Evolutionary conservation across 2,888 invertebrate genomes (phyloP).

Genomic region (Thera britannica): DNA sequence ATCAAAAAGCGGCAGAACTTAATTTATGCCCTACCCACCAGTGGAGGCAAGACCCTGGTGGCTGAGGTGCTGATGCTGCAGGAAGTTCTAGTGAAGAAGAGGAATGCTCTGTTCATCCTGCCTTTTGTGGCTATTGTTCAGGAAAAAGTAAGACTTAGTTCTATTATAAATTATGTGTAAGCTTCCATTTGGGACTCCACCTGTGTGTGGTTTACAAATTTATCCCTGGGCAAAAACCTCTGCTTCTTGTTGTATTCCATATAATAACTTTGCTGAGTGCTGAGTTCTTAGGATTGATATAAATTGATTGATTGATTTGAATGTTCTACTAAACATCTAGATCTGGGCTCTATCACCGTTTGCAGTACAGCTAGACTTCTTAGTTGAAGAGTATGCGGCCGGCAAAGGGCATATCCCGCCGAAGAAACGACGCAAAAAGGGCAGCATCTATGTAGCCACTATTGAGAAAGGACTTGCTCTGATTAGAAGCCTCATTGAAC

Average conservation of each 20-base stretch:
- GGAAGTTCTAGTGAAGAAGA: constrained; percentile 91
- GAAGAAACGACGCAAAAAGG: constrained; percentile 89
- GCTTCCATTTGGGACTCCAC: too few species aligned
- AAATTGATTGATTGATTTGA: neutral
- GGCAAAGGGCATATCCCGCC: constrained; percentile 96
- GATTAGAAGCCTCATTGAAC: constrained; percentile 93
- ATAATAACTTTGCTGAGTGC: too few species aligned
- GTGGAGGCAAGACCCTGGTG: constrained; percentile 98
- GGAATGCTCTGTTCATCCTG: constrained; percentile 94
- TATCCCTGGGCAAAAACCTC: too few species aligned
- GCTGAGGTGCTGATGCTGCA: constrained; percentile 97
- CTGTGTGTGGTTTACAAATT: too few species aligned
- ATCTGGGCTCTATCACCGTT: constrained; percentile 93
- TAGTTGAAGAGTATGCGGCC: constrained; percentile 98
- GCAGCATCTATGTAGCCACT: constrained; percentile 95
- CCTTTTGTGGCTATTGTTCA: constrained; percentile 99
- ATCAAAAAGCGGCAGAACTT: constrained; percentile 90
- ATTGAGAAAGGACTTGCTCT: constrained; percentile 97
- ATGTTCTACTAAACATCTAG: constrained; percentile 69
- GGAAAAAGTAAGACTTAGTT: constrained; percentile 90
- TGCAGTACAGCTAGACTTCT: constrained; percentile 93
- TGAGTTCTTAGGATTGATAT: neutral
- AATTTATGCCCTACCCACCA: constrained; percentile 97
- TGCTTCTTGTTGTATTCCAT: too few species aligned
- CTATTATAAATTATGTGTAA: too few species aligned